Base-by-base conservation (phyloP, 2,888 invertebrate species). In the Drosophila cognata region DNA sequence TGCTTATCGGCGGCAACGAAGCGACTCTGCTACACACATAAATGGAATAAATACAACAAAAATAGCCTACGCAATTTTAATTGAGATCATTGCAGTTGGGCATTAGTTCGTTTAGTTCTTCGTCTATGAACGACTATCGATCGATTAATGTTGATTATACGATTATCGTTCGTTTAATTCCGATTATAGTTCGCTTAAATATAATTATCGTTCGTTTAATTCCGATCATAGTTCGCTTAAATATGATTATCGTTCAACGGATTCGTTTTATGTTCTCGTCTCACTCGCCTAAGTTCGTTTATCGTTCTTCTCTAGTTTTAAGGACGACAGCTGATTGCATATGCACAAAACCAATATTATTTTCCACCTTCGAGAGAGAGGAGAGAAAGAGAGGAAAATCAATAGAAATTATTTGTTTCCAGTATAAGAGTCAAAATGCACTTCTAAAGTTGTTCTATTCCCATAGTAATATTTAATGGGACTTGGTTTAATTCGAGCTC, bases 1-100 rank as follows among this genome's bases (percentile, higher is more conserved):
- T 41, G 63, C 75, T 81, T 79, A 82, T 81, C 67, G 53, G 28
- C 21, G n/a, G 48, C 18, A 13, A 29, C 51, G 50, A 73, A 65
- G 50, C 38, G 25, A 25, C 16, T 4, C 13, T 38, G 21, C 6
- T 36, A 16, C 18, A 13, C 36, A 59, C 63, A 16, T 52, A 46
- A 18, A 16, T 31, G 62, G 51, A 62, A 69, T 55, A 70, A 58
- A 43, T 46, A 46, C 16, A 33, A 28, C 29, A 31, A 41, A 48
- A 58, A 48, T 8, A 63, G 50, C 46, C 38, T 53, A 25, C 29
- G 2, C 35, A 18, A 7, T 21, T 21, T 21, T 13, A 21, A 21
- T 46, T 46, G 21, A 43, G 21, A 21, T 43, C 21, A 13, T 21
- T 43, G 3, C 3, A 46, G 13, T 43, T 43, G n/a, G 11, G 38